Conservation (phyloP, 92 coral and sea anemone species). For the Heliopora coerulea region DNA sequence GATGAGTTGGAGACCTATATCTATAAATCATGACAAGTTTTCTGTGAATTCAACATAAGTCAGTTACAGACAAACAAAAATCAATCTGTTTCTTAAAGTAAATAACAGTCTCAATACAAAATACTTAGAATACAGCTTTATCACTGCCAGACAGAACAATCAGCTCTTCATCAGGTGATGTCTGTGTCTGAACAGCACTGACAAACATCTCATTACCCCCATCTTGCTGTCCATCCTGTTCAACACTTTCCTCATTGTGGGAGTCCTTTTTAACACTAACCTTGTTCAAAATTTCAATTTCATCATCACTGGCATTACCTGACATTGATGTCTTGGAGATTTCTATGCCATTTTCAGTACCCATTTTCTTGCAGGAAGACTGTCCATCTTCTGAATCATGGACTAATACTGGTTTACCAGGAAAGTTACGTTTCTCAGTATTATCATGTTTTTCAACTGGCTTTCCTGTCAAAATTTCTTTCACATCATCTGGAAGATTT, state of each 20-base stretch:
- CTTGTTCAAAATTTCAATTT: conserved; percentile 17
- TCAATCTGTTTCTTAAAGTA: no score
- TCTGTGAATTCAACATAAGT: no score
- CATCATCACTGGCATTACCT: conserved; percentile 3
- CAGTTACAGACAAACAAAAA: no score
- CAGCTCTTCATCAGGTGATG: conserved; percentile 73
- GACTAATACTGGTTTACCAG: conserved; percentile 34
- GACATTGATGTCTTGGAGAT: not conserved
- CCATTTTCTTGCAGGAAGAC: not conserved
- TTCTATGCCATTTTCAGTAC: not conserved
- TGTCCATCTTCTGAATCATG: not conserved
- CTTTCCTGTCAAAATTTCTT: conserved; percentile 70
- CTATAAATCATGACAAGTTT: no score
- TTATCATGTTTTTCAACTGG: conserved; percentile 68
- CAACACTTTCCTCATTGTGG: conserved; percentile 14
- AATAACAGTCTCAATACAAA: no score
- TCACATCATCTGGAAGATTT: conserved; percentile 83
- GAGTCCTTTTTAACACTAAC: not conserved
- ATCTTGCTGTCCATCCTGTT: conserved; percentile 13
- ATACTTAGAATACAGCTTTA: conserved; percentile 77
- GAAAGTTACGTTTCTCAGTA: not conserved
- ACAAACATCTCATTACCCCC: conserved; percentile 50
- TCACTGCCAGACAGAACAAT: conserved; percentile 86
- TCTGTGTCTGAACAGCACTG: conserved; percentile 58
- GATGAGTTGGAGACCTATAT: no score